Conservation (phyloP, 2,888 invertebrate genomes). For the Amblyjoppa proteus region DNA sequence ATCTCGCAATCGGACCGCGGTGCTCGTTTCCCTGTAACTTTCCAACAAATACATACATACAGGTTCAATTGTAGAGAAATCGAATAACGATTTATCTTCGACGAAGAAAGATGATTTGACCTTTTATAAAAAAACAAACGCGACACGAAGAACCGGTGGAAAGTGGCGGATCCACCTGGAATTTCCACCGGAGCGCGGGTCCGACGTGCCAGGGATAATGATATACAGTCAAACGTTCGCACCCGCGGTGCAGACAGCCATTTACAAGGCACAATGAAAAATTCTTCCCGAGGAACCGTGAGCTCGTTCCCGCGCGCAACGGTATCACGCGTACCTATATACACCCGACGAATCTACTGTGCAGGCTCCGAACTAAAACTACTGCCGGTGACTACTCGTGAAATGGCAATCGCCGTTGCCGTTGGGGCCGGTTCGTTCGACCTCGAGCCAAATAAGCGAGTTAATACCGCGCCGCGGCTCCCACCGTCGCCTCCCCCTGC, state of each 20-base stretch:
- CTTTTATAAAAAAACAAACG: background rate
- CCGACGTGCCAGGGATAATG: background rate
- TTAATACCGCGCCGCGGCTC: constrained; percentile 42
- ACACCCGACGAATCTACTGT: constrained; percentile 1
- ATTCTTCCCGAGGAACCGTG: constrained; percentile 36
- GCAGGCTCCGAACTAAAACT: constrained; percentile 19
- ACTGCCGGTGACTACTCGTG: constrained; percentile 3
- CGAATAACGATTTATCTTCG: background rate
- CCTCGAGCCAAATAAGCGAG: constrained; percentile 67
- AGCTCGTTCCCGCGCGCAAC: constrained; percentile 48
- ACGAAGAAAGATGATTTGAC: background rate
- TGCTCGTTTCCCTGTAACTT: too few species aligned
- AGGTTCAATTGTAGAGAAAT: background rate
- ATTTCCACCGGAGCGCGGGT: too few species aligned
- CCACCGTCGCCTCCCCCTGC: constrained; percentile 14
- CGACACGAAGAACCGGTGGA: background rate
- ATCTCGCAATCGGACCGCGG: too few species aligned
- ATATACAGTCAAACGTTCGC: background rate
- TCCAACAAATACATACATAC: too few species aligned
- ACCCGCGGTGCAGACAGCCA: constrained; percentile 12
- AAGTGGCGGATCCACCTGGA: background rate
- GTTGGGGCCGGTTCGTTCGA: constrained; percentile 66
- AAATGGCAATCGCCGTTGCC: constrained; percentile 34
- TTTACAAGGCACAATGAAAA: constrained; percentile 52
- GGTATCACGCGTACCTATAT: constrained; percentile 44